These are phyloP conservation scores for Aythya baeri DNA, from an alignment of 2,113 vertebrate species.

Conservation along the genomic window DNA sequence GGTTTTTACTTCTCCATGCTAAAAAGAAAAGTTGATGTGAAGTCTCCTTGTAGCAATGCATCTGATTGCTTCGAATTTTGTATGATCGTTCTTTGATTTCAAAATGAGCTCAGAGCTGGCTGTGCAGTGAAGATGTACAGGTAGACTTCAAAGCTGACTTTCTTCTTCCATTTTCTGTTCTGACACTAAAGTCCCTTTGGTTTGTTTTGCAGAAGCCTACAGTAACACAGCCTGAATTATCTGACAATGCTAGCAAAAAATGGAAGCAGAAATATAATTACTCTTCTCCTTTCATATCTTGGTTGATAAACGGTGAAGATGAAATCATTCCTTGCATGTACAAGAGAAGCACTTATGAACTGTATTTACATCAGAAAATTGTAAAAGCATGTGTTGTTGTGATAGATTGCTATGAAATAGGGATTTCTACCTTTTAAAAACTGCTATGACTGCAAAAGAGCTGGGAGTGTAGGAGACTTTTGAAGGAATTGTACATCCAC, in stretches of 20 bases:
- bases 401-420: not conserved
- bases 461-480: not conserved
- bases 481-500: not conserved
- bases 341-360: not conserved
- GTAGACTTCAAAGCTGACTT: conserved; percentile 70
- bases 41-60: conserved; percentile 54
- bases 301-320: not conserved
- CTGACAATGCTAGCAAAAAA: conserved; percentile 35
- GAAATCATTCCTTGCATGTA: not conserved
- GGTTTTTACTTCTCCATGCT: conserved; percentile 49
- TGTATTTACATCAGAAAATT: not conserved
- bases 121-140: conserved; percentile 43
- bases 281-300: conserved; percentile 6
- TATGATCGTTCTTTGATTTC: conserved; percentile 74
- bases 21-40: conserved; percentile 71
- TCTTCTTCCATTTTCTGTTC: conserved; percentile 37
- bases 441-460: not conserved
- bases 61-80: conserved; percentile 65
- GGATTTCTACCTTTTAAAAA: conserved; percentile 15
- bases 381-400: not conserved
- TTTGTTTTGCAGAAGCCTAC: conserved; percentile 53
- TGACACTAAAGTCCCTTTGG: conserved; percentile 49
- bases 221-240: conserved; percentile 36
- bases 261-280: conserved; percentile 32
- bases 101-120: conserved; percentile 62